These are phyloP conservation scores for Muntiacus muntjak DNA, from an alignment of 2,113 vertebrate species.

Conservation along the genomic window DNA sequence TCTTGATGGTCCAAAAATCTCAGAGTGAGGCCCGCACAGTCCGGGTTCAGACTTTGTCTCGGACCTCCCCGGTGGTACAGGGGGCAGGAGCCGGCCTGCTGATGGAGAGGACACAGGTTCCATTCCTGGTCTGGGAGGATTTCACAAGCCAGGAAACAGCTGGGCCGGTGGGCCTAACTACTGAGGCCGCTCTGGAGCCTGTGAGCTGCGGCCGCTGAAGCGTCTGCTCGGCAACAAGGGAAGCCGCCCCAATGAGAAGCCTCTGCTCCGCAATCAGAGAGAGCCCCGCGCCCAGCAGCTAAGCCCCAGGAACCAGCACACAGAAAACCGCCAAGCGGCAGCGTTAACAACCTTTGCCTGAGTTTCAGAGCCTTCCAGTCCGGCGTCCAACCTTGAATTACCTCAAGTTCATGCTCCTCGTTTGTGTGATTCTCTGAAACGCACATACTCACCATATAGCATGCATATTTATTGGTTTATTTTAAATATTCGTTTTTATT, in stretches of 20 bases:
- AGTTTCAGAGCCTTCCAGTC: background rate
- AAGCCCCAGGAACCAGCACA: background rate
- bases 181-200: background rate
- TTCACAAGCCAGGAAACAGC: background rate
- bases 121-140: background rate
- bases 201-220: background rate
- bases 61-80: accelerated
- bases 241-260: background rate
- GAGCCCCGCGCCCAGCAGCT: background rate
- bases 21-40: background rate
- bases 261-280: background rate
- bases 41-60: background rate
- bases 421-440: background rate
- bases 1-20: background rate
- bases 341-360: accelerated
- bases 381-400: background rate
- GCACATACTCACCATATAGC: background rate
- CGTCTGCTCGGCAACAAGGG: accelerated
- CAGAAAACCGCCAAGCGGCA: background rate
- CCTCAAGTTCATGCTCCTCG: background rate
- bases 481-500: background rate
- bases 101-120: background rate
- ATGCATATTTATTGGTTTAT: background rate
- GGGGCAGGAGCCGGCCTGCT: background rate
- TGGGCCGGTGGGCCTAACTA: accelerated